Evolutionary conservation across 2,113 vertebrate genomes (phyloP).

Genomic region (Plecotus auritus): DNA sequence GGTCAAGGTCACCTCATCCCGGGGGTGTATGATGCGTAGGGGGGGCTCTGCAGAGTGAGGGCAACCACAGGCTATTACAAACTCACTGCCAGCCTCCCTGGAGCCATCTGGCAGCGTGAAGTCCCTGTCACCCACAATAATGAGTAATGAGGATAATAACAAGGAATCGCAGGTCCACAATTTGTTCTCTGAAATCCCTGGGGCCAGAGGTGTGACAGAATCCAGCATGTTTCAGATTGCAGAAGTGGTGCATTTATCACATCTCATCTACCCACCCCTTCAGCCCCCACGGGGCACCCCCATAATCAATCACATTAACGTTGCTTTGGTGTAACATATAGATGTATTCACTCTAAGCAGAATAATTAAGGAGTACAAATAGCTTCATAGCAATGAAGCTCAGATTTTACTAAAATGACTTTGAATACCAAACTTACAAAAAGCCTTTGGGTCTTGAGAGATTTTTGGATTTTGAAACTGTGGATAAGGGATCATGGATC

Average conservation of each 20-base stretch:
- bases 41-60: slow-evolving; percentile 84
- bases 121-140: not conserved
- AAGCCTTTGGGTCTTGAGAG: not conserved
- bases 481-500: not conserved
- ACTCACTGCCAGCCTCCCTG: not conserved
- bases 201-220: not conserved
- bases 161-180: not conserved
- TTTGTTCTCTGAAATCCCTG: not conserved
- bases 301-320: not conserved
- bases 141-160: not conserved
- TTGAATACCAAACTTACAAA: not conserved
- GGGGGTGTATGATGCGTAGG: slow-evolving; percentile 88
- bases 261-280: not conserved
- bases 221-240: not conserved
- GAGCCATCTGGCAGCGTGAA: not conserved
- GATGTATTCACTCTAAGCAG: not conserved
- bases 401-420: not conserved
- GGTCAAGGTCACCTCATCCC: slow-evolving; percentile 79
- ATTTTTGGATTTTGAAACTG: not conserved
- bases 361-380: not conserved
- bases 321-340: not conserved
- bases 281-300: not conserved
- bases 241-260: not conserved
- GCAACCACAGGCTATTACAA: not conserved
- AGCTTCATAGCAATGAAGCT: not conserved